Percentiles rank a stretch among this genome's conserved stretches.
phyloP scores from a whole-genome alignment of 2,888 invertebrate genomes.

The Furcula furcula region DNA sequence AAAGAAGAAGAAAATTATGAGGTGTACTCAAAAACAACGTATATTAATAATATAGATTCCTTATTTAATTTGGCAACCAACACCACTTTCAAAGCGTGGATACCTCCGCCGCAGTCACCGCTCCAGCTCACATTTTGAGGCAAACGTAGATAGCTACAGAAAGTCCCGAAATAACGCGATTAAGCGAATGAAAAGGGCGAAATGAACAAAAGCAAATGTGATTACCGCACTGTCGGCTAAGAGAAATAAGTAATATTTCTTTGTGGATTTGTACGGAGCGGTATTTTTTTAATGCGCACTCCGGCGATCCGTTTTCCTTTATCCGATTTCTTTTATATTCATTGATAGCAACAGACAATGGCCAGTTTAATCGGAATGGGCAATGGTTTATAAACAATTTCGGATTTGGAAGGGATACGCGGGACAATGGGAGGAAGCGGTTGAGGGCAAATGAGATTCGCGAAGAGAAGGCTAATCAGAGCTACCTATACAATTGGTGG shows the following conservation, averaged over 20 bases:
- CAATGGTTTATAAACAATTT: conserved; percentile 24
- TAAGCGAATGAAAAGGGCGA: conserved; percentile 77
- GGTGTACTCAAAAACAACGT: too few species aligned
- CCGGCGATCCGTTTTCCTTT: conserved; percentile 35
- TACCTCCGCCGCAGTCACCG: conserved; percentile 15
- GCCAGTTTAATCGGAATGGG: conserved; percentile 30
- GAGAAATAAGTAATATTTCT: conserved; percentile 79
- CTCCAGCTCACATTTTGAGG: conserved; percentile 6
- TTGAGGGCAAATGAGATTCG: conserved; percentile 2
- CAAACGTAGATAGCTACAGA: conserved; percentile 51
- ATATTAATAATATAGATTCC: too few species aligned
- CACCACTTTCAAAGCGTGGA: background rate
- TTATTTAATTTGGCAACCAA: too few species aligned
- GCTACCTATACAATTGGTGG: background rate
- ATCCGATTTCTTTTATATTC: conserved; percentile 36
- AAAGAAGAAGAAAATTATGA: too few species aligned
- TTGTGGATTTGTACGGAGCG: conserved; percentile 44
- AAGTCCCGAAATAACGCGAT: conserved; percentile 77
- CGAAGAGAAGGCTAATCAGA: background rate
- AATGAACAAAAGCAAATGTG: conserved; percentile 80
- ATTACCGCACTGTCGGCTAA: conserved; percentile 73
- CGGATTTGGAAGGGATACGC: conserved; percentile 2
- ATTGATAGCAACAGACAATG: conserved; percentile 35
- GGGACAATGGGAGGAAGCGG: conserved; percentile 6
- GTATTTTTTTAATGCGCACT: conserved; percentile 40